Conservation (phyloP, 2,113 vertebrate genomes). For the Scolopax mira region DNA sequence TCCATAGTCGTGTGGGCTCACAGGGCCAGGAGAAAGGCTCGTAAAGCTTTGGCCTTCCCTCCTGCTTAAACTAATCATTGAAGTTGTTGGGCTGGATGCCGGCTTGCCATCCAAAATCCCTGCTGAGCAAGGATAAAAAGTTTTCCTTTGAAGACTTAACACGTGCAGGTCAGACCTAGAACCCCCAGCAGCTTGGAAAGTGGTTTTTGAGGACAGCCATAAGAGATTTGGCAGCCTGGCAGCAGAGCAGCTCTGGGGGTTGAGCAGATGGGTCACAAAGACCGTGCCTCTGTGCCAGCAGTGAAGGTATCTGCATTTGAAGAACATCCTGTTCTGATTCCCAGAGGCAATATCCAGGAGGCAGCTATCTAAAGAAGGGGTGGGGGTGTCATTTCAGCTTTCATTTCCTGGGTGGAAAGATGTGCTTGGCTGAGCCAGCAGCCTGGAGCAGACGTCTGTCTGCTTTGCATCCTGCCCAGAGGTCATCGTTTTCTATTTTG, state of each 20-base stretch:
- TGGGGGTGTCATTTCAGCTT: not conserved
- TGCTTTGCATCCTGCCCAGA: conserved; percentile 56
- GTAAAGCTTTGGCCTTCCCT: not conserved
- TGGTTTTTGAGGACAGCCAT: not conserved
- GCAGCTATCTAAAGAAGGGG: not conserved
- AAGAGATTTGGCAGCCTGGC: not conserved
- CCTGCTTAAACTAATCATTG: not conserved
- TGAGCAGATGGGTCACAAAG: not conserved
- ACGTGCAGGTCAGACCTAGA: not conserved
- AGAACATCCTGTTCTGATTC: conserved; percentile 17
- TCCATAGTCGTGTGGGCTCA: not conserved
- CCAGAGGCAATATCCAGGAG: not conserved
- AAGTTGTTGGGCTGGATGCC: not conserved
- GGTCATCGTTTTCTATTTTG: conserved; percentile 36
- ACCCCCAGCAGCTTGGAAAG: not conserved
- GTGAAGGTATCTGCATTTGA: not conserved
- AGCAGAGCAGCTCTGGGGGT: not conserved
- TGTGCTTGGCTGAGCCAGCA: conserved; percentile 31
- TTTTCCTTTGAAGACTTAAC: not conserved
- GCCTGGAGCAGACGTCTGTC: conserved; percentile 11
- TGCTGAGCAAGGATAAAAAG: not conserved
- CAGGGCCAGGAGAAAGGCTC: not conserved
- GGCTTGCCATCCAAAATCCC: not conserved
- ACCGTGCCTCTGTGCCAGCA: not conserved
- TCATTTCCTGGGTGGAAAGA: conserved; percentile 58